Evolutionary conservation across 2,797 vertebrate genomes (phyloP), one percentile per base, ranked within the genome.

Genomic region (Parauchenoglanis punctatus): DNA sequence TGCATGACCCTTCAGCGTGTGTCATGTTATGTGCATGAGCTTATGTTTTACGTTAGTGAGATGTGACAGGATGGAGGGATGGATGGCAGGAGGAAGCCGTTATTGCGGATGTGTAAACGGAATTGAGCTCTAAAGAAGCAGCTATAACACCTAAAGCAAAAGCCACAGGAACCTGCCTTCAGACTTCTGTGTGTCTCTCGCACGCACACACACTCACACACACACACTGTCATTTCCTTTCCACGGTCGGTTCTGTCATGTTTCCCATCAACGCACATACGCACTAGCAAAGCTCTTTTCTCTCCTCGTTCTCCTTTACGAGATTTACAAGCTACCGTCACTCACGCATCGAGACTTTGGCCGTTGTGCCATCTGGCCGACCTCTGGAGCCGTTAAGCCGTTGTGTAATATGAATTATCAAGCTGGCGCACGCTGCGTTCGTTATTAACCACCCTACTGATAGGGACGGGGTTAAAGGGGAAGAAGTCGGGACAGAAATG

Each of bases 331-430:
- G 63, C 54, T 46, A 1, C 23, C 31, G 15, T 70, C 65, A 23
- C 52, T 70, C 58, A 1, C 58, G 11, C 58, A 2, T n/a, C 5
- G 63, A 86, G 76, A 70, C 77, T 72, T 81, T 59, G 77, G 68
- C 70, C 61, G 10, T 58, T 40, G 81, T 58, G 31, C 81, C 86
- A 76, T 83, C 86, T 86, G 85, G 63, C 17, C 52, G 65, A 85
- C 84, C 84, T 63, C 85, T 82, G 56, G 67, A 65, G 68, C 81
- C 72, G 68, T 76, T 83, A 76, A 77, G 70, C 81, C n/a, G 28
- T 87, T 76, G 81, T 83, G 72, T 76, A 83, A 83, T 83, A n/a
- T 76, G 68, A 75, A 81, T 76, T 76, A 77, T 83, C 80, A 87
- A 63, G 68, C 80, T 40, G 46, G 31, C 7, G 1, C 72, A 77